These are phyloP conservation scores for Dinomys branickii DNA, from an alignment of 2,113 vertebrate species.

Conservation along the genomic window DNA sequence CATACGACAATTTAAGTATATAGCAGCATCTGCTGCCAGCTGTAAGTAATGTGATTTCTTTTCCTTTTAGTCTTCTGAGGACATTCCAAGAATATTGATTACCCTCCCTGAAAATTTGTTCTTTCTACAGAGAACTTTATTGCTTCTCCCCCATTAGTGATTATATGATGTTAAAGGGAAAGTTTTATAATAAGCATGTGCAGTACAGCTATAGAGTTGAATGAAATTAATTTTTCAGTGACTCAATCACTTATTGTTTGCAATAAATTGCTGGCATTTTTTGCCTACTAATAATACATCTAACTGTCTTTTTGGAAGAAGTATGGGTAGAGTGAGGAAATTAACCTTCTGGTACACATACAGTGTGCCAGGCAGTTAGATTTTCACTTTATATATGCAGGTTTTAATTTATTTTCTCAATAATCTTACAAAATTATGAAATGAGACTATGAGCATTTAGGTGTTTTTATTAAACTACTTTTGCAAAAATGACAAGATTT, in stretches of 20 bases:
- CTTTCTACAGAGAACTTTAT: slow-evolving; percentile 15
- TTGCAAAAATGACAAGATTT: neutral
- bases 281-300: slow-evolving; percentile 7
- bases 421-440: neutral
- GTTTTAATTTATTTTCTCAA: neutral
- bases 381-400: neutral
- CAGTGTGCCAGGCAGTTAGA: neutral
- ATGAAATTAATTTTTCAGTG: slow-evolving; percentile 35
- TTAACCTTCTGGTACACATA: neutral
- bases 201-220: neutral
- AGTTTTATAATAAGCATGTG: neutral
- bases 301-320: neutral
- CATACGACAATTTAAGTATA: slow-evolving; percentile 80
- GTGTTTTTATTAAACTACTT: neutral
- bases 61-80: slow-evolving; percentile 68
- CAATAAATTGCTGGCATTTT: neutral
- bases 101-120: slow-evolving; percentile 51
- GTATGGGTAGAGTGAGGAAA: neutral
- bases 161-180: neutral
- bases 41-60: slow-evolving; percentile 72
- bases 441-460: neutral
- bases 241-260: neutral
- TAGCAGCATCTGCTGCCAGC: slow-evolving; percentile 71
- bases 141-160: neutral
- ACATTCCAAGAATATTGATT: slow-evolving; percentile 68